Conservation (phyloP, 2,888 invertebrate genomes). For the Spisula solida region DNA sequence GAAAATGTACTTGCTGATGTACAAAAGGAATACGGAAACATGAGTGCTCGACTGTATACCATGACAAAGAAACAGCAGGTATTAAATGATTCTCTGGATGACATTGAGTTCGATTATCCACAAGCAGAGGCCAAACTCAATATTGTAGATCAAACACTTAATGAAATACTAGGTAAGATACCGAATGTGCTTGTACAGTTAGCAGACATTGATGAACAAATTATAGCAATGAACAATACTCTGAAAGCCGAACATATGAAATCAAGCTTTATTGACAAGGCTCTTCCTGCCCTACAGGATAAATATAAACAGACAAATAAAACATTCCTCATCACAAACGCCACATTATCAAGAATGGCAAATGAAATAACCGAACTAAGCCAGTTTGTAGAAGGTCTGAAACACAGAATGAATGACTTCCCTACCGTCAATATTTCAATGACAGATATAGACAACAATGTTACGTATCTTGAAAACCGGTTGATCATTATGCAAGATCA, state of each 20-base stretch:
- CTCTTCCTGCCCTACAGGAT: slow-evolving; percentile 48
- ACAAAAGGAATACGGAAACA: neutral
- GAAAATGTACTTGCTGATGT: neutral
- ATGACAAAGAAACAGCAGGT: neutral
- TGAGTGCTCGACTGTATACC: neutral
- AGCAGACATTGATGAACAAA: neutral
- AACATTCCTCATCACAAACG: slow-evolving; percentile 61
- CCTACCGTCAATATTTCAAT: slow-evolving; percentile 60
- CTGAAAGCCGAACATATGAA: slow-evolving; percentile 55
- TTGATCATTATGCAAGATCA: slow-evolving; percentile 64
- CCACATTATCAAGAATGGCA: slow-evolving; percentile 55
- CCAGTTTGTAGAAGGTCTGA: slow-evolving; percentile 50
- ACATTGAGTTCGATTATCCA: neutral
- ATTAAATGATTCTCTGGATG: slow-evolving; percentile 38
- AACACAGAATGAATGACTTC: slow-evolving; percentile 50
- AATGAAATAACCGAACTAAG: slow-evolving; percentile 49
- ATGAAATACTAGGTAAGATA: slow-evolving; percentile 41
- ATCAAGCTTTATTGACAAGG: slow-evolving; percentile 35
- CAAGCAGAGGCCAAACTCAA: neutral
- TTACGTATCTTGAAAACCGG: slow-evolving; percentile 61
- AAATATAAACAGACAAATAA: slow-evolving; percentile 46
- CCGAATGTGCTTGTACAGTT: slow-evolving; percentile 42
- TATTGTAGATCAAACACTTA: neutral
- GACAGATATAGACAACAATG: slow-evolving; percentile 50
- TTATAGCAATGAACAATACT: slow-evolving; percentile 47